Evolutionary conservation across 1,140 invertebrate genomes (phyloP), one percentile per base, ranked within the genome.

Genomic region (Calephelis virginiensis): DNA sequence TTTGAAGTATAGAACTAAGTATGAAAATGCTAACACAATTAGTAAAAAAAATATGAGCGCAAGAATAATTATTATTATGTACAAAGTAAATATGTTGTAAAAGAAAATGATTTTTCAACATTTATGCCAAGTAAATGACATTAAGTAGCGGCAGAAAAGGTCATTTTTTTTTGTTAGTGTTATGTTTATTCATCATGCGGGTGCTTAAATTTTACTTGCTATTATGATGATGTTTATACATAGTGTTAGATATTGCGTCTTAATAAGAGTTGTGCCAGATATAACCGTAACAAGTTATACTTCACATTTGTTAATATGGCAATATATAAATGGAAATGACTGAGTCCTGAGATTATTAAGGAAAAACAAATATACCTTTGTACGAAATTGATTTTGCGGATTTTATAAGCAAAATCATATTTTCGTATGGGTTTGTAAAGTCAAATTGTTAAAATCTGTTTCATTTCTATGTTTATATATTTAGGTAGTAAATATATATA

Each of bases 401-500:
- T 37, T 56, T 56, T 56, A 12, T 56, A 56, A n/a, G 53, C 53
- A 56, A 56, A 56, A 56, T 12, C 53, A 56, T 56, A 37, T 37
- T 56, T 37, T 56, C 53, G 53, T 56, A 12, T 37, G 17, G 9
- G 11, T 37, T 56, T 37, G 17, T 56, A 56, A 56, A 56, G 53
- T 56, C 14, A 56, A 56, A 56, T 28, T 56, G 12, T 37, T 7
- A 28, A 56, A 56, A 28, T 17, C 28, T 56, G 17, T 14, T 53
- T 53, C 14, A 56, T 56, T 56, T 56, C 53, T 56, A 11, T 37
- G 17, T 56, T 56, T 43, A 17, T 17, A 37, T 56, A 56, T 56
- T 56, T 56, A 56, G 53, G 53, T 56, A 56, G 53, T 56, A 37
- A 56, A 56, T 56, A 56, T 6, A 43, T 56, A 56, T 56, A 56